Evolutionary conservation across 1,140 invertebrate genomes (phyloP).

Genomic region (Marisa cornuarietis): DNA sequence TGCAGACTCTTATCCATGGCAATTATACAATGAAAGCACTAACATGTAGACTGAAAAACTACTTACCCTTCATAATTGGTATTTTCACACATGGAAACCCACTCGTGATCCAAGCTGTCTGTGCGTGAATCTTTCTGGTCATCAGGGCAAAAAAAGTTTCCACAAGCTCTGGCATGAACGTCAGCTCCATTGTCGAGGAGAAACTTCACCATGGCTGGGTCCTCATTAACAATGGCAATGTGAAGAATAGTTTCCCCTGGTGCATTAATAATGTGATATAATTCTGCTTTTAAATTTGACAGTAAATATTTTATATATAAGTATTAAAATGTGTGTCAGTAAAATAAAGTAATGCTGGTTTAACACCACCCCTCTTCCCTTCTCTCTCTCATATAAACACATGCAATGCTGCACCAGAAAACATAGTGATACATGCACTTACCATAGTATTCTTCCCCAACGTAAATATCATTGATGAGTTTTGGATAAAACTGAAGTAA

Average conservation of each 20-base stretch:
- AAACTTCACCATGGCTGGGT: conserved; percentile 96
- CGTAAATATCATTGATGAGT: conserved; percentile 95
- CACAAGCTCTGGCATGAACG: conserved; percentile 84
- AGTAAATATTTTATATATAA: neutral
- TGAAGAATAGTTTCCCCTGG: conserved; percentile 75
- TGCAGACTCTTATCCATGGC: too few species aligned
- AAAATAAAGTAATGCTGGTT: too few species aligned
- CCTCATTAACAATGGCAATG: conserved; percentile 98
- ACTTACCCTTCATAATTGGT: conserved; percentile 89
- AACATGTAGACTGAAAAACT: neutral
- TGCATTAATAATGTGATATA: conserved; percentile 3
- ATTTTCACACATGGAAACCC: conserved; percentile 82
- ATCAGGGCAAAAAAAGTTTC: conserved; percentile 96
- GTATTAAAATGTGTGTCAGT: neutral
- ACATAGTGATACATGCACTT: conserved; percentile 39
- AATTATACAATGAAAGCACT: too few species aligned
- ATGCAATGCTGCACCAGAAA: neutral
- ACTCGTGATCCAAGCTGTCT: conserved; percentile 91
- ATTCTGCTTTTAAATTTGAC: neutral
- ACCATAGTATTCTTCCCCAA: conserved; percentile 97
- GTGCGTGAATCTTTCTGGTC: conserved; percentile 92
- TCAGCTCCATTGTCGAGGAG: conserved; percentile 91
- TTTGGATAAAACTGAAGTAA: conserved; percentile 92
- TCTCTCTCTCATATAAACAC: too few species aligned
- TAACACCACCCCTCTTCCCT: too few species aligned